Evolutionary conservation across 2,113 vertebrate genomes (phyloP).

Genomic region (Octodon degus): DNA sequence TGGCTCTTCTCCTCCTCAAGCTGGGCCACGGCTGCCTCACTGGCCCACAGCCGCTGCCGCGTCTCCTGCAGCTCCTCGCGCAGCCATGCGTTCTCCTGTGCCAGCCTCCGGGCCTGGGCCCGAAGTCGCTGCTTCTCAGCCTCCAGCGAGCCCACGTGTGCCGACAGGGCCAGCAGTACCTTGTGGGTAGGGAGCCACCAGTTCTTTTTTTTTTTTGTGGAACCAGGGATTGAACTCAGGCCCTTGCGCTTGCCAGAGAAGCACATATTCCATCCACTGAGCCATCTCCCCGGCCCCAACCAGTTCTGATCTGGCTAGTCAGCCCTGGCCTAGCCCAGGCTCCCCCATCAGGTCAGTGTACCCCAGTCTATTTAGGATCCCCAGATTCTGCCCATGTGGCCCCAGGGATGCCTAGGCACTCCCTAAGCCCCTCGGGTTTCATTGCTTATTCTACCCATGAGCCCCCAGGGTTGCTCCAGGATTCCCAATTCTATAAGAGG

Average conservation of each 20-base stretch:
- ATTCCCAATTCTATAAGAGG: background rate
- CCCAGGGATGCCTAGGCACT: background rate
- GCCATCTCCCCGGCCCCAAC: too few relatives aligned
- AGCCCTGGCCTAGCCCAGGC: background rate
- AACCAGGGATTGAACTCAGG: too few relatives aligned
- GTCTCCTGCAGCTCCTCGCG: constrained; percentile 86
- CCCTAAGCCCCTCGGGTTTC: background rate
- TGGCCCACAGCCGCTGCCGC: constrained; percentile 77
- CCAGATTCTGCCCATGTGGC: background rate
- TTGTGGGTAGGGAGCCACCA: background rate
- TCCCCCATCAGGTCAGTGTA: background rate
- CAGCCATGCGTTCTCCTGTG: constrained; percentile 94
- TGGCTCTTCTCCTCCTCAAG: constrained; percentile 85
- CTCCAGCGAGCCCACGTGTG: constrained; percentile 90
- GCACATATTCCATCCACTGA: too few relatives aligned
- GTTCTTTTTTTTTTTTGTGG: too few relatives aligned
- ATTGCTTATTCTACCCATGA: accelerated
- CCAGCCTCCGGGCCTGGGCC: constrained; percentile 90
- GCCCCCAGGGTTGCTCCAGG: background rate
- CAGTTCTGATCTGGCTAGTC: background rate
- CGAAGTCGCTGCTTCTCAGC: constrained; percentile 93
- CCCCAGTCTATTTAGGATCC: background rate
- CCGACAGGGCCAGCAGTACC: constrained; percentile 92
- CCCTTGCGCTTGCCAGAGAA: too few relatives aligned
- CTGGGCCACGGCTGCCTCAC: constrained; percentile 81